Percentiles rank a stretch among this genome's conserved stretches.
phyloP scores from a whole-genome alignment of 2,797 vertebrate species.

The Oreochromis mossambicus region DNA sequence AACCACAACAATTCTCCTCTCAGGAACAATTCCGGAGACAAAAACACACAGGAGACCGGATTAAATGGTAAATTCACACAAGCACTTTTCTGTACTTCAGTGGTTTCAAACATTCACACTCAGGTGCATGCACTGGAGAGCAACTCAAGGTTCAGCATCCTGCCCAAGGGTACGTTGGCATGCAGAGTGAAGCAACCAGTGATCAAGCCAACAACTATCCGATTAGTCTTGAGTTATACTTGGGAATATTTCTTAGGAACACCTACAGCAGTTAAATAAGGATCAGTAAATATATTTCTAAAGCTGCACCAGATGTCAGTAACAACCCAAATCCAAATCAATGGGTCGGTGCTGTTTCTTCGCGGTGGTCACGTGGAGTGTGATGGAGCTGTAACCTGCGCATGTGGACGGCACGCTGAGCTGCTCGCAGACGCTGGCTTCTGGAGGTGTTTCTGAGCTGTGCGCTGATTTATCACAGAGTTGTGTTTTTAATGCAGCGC shows the following conservation, averaged over 20 bases:
- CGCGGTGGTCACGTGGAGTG: rapidly evolving
- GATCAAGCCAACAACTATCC: background rate
- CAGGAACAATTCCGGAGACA: background rate
- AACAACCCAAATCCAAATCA: background rate
- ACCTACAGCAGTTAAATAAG: background rate
- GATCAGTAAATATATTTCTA: background rate
- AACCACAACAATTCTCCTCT: background rate
- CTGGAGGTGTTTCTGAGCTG: background rate
- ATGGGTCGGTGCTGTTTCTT: background rate
- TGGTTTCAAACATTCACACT: background rate
- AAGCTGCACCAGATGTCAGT: background rate
- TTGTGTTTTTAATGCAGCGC: background rate
- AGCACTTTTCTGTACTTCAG: background rate
- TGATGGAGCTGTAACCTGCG: background rate
- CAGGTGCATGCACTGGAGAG: background rate
- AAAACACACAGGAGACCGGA: background rate
- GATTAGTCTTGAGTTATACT: background rate
- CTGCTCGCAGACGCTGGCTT: background rate
- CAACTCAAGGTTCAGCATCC: background rate
- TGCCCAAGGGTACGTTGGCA: background rate
- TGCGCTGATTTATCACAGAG: background rate
- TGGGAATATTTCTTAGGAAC: background rate
- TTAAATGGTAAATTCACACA: background rate
- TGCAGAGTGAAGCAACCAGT: background rate
- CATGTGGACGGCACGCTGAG: background rate